phyloP scores from a whole-genome alignment of 2,113 vertebrate species.

The Mustela nigripes region DNA sequence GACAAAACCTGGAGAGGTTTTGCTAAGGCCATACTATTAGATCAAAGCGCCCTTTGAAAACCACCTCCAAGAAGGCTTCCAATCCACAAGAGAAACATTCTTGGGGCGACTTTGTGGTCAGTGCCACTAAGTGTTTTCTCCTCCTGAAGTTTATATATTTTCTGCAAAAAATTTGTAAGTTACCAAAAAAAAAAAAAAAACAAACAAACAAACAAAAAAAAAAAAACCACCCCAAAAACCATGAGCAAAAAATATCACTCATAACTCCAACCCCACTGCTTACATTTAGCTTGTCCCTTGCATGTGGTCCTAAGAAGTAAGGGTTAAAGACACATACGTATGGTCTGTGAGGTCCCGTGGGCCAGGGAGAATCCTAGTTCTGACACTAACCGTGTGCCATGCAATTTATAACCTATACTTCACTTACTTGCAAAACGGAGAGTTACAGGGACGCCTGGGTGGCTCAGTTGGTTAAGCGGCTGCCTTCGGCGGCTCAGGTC shows the following conservation, averaged over 20 bases:
- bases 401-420: neutral
- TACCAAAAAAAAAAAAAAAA: neutral
- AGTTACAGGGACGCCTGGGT: no score
- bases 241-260: neutral
- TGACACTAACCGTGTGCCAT: neutral
- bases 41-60: neutral
- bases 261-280: neutral
- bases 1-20: neutral
- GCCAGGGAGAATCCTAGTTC: neutral
- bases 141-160: neutral
- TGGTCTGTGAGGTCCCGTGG: neutral
- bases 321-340: neutral
- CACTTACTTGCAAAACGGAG: neutral
- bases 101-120: neutral
- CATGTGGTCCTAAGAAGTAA: neutral
- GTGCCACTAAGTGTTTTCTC: neutral
- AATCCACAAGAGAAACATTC: neutral
- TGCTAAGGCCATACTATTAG: neutral
- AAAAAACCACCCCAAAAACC: no score
- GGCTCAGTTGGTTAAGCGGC: no score
- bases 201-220: no score
- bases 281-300: neutral
- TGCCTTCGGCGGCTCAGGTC: no score
- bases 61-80: neutral
- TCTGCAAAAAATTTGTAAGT: neutral